phyloP scores from a whole-genome alignment of 2,888 invertebrate species.

The Apoderus coryli region DNA sequence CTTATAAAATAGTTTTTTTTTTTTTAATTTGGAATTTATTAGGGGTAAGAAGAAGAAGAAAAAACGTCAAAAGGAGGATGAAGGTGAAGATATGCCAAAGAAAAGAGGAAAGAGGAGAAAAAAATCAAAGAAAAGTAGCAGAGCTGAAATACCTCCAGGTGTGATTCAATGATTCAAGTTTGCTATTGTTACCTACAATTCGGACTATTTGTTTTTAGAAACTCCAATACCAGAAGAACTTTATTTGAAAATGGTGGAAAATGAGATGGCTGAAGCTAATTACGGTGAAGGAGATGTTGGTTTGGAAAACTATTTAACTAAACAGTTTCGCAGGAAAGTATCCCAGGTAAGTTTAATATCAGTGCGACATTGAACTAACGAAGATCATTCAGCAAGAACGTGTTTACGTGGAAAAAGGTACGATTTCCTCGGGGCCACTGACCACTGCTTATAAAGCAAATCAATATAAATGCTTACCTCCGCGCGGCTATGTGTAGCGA shows the following conservation, averaged over 20 bases:
- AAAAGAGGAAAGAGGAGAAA: slow-evolving; percentile 11
- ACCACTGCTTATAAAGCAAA: too few species aligned
- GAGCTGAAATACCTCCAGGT: slow-evolving; percentile 1
- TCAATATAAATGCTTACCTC: too few species aligned
- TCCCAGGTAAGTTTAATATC: slow-evolving; percentile 19
- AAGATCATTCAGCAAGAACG: too few species aligned
- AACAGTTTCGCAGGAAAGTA: slow-evolving; percentile 25
- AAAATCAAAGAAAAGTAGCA: slow-evolving; percentile 10
- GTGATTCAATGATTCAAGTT: too few species aligned
- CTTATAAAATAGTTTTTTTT: too few species aligned
- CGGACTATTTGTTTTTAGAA: slow-evolving; percentile 2
- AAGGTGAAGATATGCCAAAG: slow-evolving; percentile 10
- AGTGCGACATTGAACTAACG: not conserved
- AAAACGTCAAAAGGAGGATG: slow-evolving; percentile 6
- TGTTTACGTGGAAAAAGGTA: too few species aligned
- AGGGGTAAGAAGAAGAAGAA: slow-evolving; percentile 3
- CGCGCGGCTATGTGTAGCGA: too few species aligned
- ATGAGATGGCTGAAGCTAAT: slow-evolving; percentile 17
- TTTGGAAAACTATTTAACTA: slow-evolving; percentile 20
- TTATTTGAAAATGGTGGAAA: slow-evolving; percentile 13
- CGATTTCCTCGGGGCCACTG: too few species aligned
- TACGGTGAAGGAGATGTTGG: slow-evolving; percentile 13
- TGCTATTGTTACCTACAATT: too few species aligned
- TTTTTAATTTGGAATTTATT: too few species aligned
- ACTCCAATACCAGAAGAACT: slow-evolving; percentile 11